Evolutionary conservation across 2,113 vertebrate species (phyloP), one percentile per base, ranked within the genome.

Genomic region (Tenrec ecaudatus): DNA sequence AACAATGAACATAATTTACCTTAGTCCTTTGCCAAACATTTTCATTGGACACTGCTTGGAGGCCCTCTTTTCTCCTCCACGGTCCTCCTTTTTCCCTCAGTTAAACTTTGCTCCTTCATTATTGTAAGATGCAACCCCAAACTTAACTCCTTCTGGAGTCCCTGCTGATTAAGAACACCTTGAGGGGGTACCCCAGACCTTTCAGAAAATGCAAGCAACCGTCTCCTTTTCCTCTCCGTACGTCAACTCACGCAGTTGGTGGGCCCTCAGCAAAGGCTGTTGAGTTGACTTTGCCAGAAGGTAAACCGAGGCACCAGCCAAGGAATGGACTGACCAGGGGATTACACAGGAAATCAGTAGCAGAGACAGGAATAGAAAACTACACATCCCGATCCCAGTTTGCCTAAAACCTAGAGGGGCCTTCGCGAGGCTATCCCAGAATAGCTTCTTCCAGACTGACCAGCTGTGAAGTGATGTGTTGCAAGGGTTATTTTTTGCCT

Each of bases 401-500:
- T 92, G 90, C 94, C 89, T 95, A 79, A 71, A 83, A 88, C 90
- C 93, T 92, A 94, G 90, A 94, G 90, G 25, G 76, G 60, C 91
- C 93, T 94, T 86, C 91, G n/a, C 89, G 43, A 95, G 82, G 71
- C 75, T 71, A 85, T 90, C 95, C 94, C 90, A 95, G 94, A 97
- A 96, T 95, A 97, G 93, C 90, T 92, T 94, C 94, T 95, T 90
- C 77, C 36, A 91, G 81, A 80, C 89, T 77, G 91, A 94, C 95
- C 93, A 95, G 88, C 95, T 96, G 96, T 94, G 93, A 96, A 90
- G 94, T 73, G 93, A 96, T 96, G 81, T 95, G 93, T 94, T 90
- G 71, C 73, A 95, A 97, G 90, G 90, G 94, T 97, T 97, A 96
- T 97, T 97, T 96, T 96, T 93, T 95, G 93, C 88, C 73, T 97